Evolutionary conservation across 1,140 invertebrate genomes (phyloP).

Genomic region (Aphaenogaster floridana): DNA sequence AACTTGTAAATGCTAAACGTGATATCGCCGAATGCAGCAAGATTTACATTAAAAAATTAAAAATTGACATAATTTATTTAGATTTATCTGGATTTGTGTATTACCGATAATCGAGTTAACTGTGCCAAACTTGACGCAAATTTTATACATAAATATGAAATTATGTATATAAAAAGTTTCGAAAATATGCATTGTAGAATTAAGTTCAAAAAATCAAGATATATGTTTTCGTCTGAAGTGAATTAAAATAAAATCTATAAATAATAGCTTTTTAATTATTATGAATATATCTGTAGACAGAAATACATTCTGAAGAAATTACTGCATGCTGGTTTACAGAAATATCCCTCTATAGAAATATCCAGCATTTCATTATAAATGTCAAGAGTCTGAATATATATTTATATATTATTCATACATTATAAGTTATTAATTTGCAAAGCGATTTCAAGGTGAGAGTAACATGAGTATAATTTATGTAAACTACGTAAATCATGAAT

Average conservation of each 20-base stretch:
- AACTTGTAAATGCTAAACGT: neutral
- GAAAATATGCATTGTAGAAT: neutral
- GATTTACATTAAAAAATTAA: constrained; percentile 24
- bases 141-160: constrained; percentile 12
- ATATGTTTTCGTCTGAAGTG: neutral
- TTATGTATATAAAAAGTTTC: constrained; percentile 22
- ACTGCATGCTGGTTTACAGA: neutral
- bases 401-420: neutral
- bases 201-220: neutral
- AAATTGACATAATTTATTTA: constrained; percentile 8
- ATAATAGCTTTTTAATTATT: neutral
- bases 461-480: neutral
- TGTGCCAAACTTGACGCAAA: neutral
- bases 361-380: neutral
- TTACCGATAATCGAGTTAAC: neutral
- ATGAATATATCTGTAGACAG: too few species aligned
- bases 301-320: neutral
- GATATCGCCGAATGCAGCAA: neutral
- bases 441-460: neutral
- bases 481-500: neutral
- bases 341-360: neutral
- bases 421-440: neutral
- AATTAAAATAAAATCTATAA: neutral
- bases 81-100: neutral
- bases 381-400: neutral